Evolutionary conservation across 2,888 invertebrate species (phyloP), one percentile per base, ranked within the genome.

Genomic region (Gnatocerus cornutus): DNA sequence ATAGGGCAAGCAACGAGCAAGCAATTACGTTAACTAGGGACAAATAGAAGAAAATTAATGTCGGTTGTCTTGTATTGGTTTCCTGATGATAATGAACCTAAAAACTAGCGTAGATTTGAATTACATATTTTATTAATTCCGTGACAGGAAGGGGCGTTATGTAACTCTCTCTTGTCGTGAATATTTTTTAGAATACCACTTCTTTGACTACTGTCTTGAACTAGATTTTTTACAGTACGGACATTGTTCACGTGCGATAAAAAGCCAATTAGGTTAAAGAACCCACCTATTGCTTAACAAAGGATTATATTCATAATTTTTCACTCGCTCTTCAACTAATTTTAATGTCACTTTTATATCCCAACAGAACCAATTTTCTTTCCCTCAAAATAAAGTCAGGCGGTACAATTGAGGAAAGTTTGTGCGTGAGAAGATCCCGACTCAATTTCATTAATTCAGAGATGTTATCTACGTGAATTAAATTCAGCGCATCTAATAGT

Each of bases 231-330:
- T 41, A 41, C 43, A 58, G 21, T 58, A 45, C 43, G 43, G 39
- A 10, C 58, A 58, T 45, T 43, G 29, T 58, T 41, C 21, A 43
- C 58, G 43, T 58, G 45, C 27, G 58, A 58, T 41, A 58, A 58
- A 58, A 58, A 29, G 27, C 43, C 45, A 58, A 58, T 58, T 58
- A 58, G 13, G 13, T 41, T 12, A 41, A 41, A 41, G 41, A 56
- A 56, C 10, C 10, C 21, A 55, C 55, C 55, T 55, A 39, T 55
- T 55, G 13, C 39, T 37, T 9, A 55, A 55, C 55, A 55, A 55
- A 55, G 55, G 16, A 55, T 37, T 37, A 2, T 55, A 55, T 55
- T 55, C 55, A 16, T 55, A 55, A 14, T 12, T 55, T 21, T 21
- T 21, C 1, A 21, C 2, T 21, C 21, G 4, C 21, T 21, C 21